Evolutionary conservation across 2,888 invertebrate genomes (phyloP).

Genomic region (Tiphia femorata): DNA sequence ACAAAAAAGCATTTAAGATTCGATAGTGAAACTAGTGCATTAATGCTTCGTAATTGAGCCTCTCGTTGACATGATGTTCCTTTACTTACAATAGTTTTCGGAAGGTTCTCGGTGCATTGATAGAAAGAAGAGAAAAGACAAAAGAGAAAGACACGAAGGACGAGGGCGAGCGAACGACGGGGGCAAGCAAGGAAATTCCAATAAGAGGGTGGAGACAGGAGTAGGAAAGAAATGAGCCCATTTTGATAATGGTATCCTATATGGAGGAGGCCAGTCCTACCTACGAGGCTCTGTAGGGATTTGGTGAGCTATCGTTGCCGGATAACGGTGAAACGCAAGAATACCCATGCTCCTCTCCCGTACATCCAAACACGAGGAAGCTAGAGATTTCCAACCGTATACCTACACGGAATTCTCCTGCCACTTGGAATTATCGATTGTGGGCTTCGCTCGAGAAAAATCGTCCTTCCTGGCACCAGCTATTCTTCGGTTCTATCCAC

Average conservation of each 20-base stretch:
- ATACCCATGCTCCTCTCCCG: slow-evolving; percentile 14
- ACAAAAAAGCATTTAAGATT: too few species aligned
- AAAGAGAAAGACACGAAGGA: too few species aligned
- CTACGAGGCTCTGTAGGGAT: slow-evolving; percentile 63
- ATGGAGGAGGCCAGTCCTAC: slow-evolving; percentile 57
- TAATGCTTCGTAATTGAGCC: too few species aligned
- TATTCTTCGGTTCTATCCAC: slow-evolving; percentile 11
- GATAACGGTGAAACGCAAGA: slow-evolving; percentile 47
- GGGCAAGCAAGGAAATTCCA: slow-evolving; percentile 53
- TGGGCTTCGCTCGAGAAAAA: slow-evolving; percentile 46
- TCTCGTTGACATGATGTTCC: too few species aligned
- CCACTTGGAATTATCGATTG: slow-evolving; percentile 56
- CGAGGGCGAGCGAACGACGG: slow-evolving; percentile 37
- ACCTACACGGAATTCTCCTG: slow-evolving; percentile 25
- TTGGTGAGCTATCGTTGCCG: slow-evolving; percentile 60
- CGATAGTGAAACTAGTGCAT: too few species aligned
- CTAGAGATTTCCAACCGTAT: slow-evolving; percentile 1
- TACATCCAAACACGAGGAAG: slow-evolving; percentile 13
- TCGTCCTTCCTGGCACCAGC: slow-evolving; percentile 22
- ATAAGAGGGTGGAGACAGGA: slow-evolving; percentile 53
- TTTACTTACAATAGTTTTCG: too few species aligned
- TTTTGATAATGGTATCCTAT: slow-evolving; percentile 65
- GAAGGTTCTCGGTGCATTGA: too few species aligned
- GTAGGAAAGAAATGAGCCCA: slow-evolving; percentile 62
- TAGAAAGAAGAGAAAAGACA: slow-evolving; percentile 15